Conservation (phyloP, 2,113 vertebrate species). For the Hypanus sabinus region DNA sequence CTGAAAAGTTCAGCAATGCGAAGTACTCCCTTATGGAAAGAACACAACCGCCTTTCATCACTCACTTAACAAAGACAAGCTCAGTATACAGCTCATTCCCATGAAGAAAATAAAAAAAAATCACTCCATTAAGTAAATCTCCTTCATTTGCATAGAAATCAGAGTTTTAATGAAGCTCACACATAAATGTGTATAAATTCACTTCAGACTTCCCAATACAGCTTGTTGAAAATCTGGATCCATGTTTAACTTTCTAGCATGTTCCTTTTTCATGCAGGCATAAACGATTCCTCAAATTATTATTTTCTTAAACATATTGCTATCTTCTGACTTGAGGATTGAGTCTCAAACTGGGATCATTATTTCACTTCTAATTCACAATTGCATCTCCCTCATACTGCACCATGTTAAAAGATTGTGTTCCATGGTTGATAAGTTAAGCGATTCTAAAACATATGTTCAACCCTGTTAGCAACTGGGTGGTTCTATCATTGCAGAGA, state of each 20-base stretch:
- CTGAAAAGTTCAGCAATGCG: background rate
- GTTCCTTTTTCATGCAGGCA: background rate
- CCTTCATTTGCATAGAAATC: background rate
- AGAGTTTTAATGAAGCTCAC: background rate
- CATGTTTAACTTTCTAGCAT: background rate
- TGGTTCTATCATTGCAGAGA: background rate
- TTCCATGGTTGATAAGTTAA: background rate
- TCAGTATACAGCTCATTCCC: background rate
- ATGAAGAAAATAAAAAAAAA: background rate
- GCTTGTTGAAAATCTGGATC: background rate
- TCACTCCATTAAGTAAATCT: background rate
- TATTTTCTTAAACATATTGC: background rate
- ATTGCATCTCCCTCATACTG: background rate
- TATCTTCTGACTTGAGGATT: no score
- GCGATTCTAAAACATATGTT: background rate
- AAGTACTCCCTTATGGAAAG: background rate
- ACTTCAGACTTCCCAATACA: background rate
- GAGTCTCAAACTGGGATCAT: background rate
- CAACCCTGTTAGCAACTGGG: background rate
- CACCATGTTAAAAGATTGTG: background rate
- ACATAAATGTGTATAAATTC: background rate
- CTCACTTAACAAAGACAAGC: background rate
- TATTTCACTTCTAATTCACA: background rate
- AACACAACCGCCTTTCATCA: background rate
- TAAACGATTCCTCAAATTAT: background rate